A percentile compares a stretch with the other conserved stretches of the same genome.
These are phyloP conservation scores for Ornithorhynchus anatinus DNA, from an alignment of 2,113 vertebrate genomes.

Conservation along the genomic window DNA sequence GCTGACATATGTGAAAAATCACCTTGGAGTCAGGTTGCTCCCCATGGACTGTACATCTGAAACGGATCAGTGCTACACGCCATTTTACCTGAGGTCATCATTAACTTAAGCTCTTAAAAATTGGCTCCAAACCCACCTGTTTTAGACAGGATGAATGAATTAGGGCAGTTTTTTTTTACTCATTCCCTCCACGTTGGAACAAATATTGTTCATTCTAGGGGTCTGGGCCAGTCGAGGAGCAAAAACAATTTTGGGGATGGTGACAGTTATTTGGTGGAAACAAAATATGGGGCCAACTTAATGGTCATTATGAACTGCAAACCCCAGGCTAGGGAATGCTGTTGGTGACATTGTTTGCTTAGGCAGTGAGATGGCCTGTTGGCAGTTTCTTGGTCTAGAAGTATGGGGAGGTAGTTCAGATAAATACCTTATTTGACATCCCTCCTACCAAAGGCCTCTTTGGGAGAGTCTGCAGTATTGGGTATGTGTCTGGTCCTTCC, in stretches of 20 bases:
- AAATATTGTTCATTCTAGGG: not conserved
- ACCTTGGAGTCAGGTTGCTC: not conserved
- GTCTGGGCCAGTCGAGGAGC: not conserved
- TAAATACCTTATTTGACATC: no score
- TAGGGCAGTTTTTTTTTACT: not conserved
- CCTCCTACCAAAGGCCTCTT: no score
- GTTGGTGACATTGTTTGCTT: no score
- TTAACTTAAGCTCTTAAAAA: constrained; percentile 8
- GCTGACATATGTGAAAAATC: constrained; percentile 22
- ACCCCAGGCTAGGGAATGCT: no score
- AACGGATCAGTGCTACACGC: not conserved
- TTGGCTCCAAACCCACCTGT: not conserved
- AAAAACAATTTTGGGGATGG: not conserved
- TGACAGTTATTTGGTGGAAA: no score
- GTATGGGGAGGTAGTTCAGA: no score
- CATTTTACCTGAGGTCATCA: constrained; percentile 5
- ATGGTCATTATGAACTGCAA: no score
- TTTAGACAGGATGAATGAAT: not conserved
- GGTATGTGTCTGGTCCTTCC: no score
- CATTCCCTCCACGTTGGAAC: not conserved
- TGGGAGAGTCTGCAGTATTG: no score
- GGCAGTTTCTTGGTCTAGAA: no score
- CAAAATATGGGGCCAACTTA: no score
- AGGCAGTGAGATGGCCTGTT: no score
- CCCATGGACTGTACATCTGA: constrained; percentile 4